These are phyloP conservation scores for Corythornis cristatus DNA, from an alignment of 2,113 vertebrate genomes.

Conservation along the genomic window DNA sequence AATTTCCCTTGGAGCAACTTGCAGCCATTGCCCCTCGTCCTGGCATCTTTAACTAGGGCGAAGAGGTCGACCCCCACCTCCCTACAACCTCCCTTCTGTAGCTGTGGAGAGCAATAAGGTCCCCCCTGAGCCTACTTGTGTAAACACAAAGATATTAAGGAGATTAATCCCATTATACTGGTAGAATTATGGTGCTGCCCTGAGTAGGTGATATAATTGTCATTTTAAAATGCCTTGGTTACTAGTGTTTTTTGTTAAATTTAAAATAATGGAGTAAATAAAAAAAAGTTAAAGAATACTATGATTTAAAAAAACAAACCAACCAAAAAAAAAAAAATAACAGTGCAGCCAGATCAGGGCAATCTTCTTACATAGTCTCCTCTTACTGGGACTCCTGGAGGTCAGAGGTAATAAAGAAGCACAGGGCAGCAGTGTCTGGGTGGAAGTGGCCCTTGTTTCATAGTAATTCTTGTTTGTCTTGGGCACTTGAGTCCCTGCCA, in stretches of 20 bases:
- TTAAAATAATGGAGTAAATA: background rate
- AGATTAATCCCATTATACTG: background rate
- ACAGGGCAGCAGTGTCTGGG: background rate
- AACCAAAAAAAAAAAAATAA: background rate
- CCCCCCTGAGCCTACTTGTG: background rate
- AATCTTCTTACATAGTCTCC: background rate
- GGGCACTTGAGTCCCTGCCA: too few species aligned
- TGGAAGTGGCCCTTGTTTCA: rapidly evolving
- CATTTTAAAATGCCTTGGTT: background rate
- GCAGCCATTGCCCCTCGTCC: too few species aligned
- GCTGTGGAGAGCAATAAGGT: too few species aligned
- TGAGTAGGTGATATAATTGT: background rate
- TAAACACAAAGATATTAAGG: background rate
- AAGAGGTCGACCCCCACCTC: too few species aligned
- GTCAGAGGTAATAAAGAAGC: background rate
- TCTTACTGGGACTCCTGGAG: background rate
- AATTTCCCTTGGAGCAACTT: too few species aligned
- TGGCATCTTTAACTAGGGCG: too few species aligned
- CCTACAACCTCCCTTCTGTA: too few species aligned
- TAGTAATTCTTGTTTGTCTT: background rate
- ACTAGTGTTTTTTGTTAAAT: background rate
- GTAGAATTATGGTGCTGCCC: background rate
- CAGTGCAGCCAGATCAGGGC: background rate
- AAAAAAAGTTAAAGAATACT: background rate
- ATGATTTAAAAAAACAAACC: background rate